Percentiles rank a stretch among this genome's conserved stretches.
Evolutionary conservation across 2,888 invertebrate genomes (phyloP).

Genomic region (Dolomedes plantarius): DNA sequence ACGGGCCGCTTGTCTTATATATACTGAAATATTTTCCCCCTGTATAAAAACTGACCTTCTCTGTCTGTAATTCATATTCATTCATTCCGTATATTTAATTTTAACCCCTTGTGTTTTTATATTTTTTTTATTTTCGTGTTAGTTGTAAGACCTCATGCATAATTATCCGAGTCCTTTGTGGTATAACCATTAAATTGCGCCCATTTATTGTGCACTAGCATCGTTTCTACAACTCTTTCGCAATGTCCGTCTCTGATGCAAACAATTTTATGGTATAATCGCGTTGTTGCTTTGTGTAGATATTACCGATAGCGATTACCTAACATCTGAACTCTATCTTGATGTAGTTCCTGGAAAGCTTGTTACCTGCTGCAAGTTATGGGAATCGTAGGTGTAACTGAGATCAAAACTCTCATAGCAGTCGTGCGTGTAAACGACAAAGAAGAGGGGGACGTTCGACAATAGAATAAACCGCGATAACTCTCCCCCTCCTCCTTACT

Average conservation of each 20-base stretch:
- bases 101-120: too few relatives aligned
- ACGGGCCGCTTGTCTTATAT: too few relatives aligned
- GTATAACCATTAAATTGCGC: too few relatives aligned
- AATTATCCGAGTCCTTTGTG: too few relatives aligned
- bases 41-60: too few relatives aligned
- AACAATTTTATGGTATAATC: not conserved
- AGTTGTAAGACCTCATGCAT: too few relatives aligned
- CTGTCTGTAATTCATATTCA: too few relatives aligned
- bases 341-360: not conserved
- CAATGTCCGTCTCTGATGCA: not conserved
- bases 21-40: too few relatives aligned
- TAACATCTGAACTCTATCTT: not conserved
- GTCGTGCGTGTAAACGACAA: constrained; percentile 7
- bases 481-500: not conserved
- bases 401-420: not conserved
- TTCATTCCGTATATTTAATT: too few relatives aligned
- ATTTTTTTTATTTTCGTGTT: too few relatives aligned
- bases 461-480: not conserved
- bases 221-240: not conserved
- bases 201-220: not conserved
- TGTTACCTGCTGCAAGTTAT: not conserved
- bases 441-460: not conserved
- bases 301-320: not conserved
- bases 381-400: not conserved
- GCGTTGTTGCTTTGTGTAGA: not conserved